Evolutionary conservation across 2,797 vertebrate genomes (phyloP), one percentile per base, ranked within the genome.

Genomic region (Anabacerthia variegaticeps): DNA sequence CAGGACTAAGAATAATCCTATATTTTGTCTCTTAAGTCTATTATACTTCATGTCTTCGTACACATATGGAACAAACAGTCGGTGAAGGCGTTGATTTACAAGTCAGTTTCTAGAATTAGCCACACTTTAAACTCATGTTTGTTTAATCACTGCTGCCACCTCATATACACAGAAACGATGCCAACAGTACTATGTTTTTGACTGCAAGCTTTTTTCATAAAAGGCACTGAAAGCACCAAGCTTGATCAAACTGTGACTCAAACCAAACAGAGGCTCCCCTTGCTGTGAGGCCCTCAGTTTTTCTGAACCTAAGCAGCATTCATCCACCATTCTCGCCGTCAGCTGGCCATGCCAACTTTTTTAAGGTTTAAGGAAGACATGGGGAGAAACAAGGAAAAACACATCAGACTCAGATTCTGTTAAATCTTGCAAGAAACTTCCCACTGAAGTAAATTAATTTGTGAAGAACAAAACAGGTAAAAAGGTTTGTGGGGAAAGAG

Each of bases 111-210:
- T 12, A 95, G 86, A 80, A 21, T 48, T 54, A 87, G 71, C 37
- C 71, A 87, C 1, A 0, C 61, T 94, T 94, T 73, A 36, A 93
- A 93, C 80, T 87, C 30, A 3, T 36, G 71, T 92, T 94, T 95
- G 75, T 92, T 94, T 84, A 96, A 95, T 81, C 74, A 28, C 84
- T 87, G 83, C 86, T 95, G 73, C 69, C 79, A 93, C 85, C 65
- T 91, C 85, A 65, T 54, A 88, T 51, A 88, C 39, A 92, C 20
- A 16, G 85, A 95, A 87, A 49, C 0, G 0, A 44, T 79, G 88
- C 84, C 88, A 90, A 73, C 36, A 85, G 56, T 1, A 61, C 62
- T 48, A 39, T 6, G 55, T 2, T 74, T 86, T 71, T 83, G 56
- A 85, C 88, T 77, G 65, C 51, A 89, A 65, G 22, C 5, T 43